Evolutionary conservation across 2,113 vertebrate genomes (phyloP), one percentile per base, ranked within the genome.

Genomic region (Bostrychus sinensis): DNA sequence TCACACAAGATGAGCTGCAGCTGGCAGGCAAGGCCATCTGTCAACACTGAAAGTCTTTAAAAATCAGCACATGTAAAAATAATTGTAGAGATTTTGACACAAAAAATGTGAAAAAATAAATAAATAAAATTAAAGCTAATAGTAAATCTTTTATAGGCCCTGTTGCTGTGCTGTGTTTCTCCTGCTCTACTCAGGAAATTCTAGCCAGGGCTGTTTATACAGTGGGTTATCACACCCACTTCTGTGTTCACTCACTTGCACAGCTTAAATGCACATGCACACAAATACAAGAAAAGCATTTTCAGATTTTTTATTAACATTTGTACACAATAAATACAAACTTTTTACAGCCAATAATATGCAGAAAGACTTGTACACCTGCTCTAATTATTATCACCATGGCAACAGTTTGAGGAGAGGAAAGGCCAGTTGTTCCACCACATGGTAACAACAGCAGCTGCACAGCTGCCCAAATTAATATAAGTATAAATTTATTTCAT

Each of bases 301-400:
- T 66, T 51, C 67, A 86, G 72, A 63, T 82, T 86, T 92, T 93
- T 96, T 96, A 96, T 95, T 94, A 97, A 98, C 94, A 94, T 95
- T 97, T 98, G 93, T 99, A 98, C 95, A 98, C 95, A 99, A 99
- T 99, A 98, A 98, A 99, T 98, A 99, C 96, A 99, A 98, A 99
- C 80, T 81, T 95, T 95, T 96, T 96, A 98, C 95, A 97, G 94
- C 93, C 77, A 84, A 83, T 95, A 94, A 92, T 95, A 91, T 88
- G 91, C 93, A 93, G 93, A 95, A 94, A 94, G 91, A 92, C 90
- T 82, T 91, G 85, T 81, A 90, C 92, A 91, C 85, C 89, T 86
- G 84, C 93, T 91, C 86, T 92, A 91, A 86, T 92, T 92, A 92
- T 84, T 81, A 89, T 92, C 90, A 78, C 89, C 90, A 90, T 93